Percentiles rank a stretch among this genome's conserved stretches.
Evolutionary conservation across 2,888 invertebrate genomes (phyloP).

Genomic region (Carabus problematicus): DNA sequence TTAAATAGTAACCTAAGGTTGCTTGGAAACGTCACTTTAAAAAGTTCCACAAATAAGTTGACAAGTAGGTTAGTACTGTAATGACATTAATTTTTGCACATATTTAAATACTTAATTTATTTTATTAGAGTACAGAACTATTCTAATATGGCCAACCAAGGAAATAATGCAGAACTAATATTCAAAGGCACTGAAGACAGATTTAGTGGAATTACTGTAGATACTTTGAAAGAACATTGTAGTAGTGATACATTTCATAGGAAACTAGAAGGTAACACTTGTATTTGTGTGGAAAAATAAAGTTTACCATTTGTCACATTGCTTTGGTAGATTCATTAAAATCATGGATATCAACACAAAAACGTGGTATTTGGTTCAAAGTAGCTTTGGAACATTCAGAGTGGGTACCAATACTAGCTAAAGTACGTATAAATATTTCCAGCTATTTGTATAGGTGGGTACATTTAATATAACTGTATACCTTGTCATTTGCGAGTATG

Average conservation of each 20-base stretch:
- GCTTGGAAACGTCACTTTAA: too few relatives aligned
- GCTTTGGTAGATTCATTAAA: constrained; percentile 66
- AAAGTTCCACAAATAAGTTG: too few relatives aligned
- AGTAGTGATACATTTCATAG: constrained; percentile 60
- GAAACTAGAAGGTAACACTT: constrained; percentile 65
- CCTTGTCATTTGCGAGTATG: neutral
- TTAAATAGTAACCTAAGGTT: too few relatives aligned
- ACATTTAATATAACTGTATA: constrained; percentile 1
- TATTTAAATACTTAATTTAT: too few relatives aligned
- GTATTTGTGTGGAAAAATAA: constrained; percentile 22
- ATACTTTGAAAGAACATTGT: constrained; percentile 68
- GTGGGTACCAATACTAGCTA: constrained; percentile 78
- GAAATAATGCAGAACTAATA: constrained; percentile 46
- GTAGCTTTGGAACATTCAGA: constrained; percentile 72
- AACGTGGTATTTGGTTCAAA: constrained; percentile 82
- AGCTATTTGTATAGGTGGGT: constrained; percentile 5
- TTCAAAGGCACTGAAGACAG: constrained; percentile 67
- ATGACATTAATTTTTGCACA: too few relatives aligned
- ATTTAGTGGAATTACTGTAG: constrained; percentile 77
- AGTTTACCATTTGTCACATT: constrained; percentile 25
- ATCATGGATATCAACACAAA: constrained; percentile 70
- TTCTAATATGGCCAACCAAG: too few relatives aligned
- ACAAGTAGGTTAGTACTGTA: too few relatives aligned
- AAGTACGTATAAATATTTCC: constrained; percentile 60
- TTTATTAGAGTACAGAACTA: too few relatives aligned